Evolutionary conservation across 2,797 vertebrate species (phyloP).

Genomic region (Leptatherina wallacei): DNA sequence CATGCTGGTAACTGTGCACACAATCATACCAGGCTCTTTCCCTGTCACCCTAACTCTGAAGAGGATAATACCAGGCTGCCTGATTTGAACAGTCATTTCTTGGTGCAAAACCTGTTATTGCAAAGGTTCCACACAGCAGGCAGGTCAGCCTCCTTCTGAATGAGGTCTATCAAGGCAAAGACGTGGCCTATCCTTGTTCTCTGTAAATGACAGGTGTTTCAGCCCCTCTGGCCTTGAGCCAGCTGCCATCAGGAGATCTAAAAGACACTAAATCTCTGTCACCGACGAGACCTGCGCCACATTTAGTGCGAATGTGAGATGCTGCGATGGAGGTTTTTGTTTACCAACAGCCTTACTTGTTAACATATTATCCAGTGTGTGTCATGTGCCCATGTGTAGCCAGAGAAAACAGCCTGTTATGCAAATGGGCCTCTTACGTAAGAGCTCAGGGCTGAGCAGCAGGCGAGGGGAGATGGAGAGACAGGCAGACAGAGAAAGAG

Average conservation of each 20-base stretch:
- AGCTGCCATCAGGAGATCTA: constrained; percentile 62
- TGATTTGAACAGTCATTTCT: constrained; percentile 77
- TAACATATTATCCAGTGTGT: constrained; percentile 71
- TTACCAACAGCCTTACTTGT: constrained; percentile 75
- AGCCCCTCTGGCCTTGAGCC: constrained; percentile 65
- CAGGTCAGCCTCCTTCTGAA: constrained; percentile 70
- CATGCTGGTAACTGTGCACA: constrained; percentile 22
- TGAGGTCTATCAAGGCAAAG: constrained; percentile 58
- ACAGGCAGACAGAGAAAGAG: constrained; percentile 49
- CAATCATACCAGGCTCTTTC: constrained; percentile 26
- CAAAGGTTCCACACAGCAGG: constrained; percentile 74
- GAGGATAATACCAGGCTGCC: constrained; percentile 78
- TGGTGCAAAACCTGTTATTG: constrained; percentile 74
- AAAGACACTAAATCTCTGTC: constrained; percentile 47
- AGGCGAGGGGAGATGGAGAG: constrained; percentile 43
- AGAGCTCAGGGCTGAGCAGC: constrained; percentile 70
- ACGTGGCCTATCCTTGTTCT: constrained; percentile 32
- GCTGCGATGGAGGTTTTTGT: constrained; percentile 69
- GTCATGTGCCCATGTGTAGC: constrained; percentile 66
- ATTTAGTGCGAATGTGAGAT: constrained; percentile 46
- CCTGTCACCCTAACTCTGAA: constrained; percentile 63
- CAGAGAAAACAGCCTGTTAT: constrained; percentile 78
- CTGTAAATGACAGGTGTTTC: constrained; percentile 74
- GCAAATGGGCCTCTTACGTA: constrained; percentile 79
- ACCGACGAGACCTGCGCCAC: constrained; percentile 38